A percentile compares a stretch with the other conserved stretches of the same genome.
These are phyloP conservation scores for Hybognathus amarus DNA, from an alignment of 2,797 vertebrate genomes.

Conservation along the genomic window DNA sequence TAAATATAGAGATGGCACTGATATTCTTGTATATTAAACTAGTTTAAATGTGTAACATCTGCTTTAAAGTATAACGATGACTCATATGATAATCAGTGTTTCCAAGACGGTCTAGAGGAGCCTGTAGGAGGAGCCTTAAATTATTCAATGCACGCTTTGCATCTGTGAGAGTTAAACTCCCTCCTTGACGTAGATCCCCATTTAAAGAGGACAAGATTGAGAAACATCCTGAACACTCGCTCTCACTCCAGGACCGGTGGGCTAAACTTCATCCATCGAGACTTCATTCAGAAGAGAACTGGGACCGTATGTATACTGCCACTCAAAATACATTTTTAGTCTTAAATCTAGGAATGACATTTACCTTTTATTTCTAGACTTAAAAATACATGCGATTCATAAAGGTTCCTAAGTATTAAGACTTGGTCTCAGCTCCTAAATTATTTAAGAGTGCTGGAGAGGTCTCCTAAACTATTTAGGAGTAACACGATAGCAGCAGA, in stretches of 20 bases:
- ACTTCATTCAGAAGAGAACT: background rate
- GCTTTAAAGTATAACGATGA: background rate
- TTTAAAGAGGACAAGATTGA: background rate
- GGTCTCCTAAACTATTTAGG: too few relatives aligned
- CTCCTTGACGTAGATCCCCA: too few relatives aligned
- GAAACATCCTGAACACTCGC: background rate
- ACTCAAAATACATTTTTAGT: too few relatives aligned
- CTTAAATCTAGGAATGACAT: too few relatives aligned
- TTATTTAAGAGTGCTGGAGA: too few relatives aligned
- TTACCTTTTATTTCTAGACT: too few relatives aligned
- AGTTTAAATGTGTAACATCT: background rate
- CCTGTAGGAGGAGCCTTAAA: background rate
- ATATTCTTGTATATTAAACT: background rate
- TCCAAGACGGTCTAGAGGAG: too few relatives aligned
- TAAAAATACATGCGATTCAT: too few relatives aligned
- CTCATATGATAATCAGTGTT: background rate
- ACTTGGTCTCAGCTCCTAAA: too few relatives aligned
- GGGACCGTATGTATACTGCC: too few relatives aligned
- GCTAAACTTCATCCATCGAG: background rate
- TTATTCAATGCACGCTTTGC: background rate
- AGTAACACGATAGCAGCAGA: too few relatives aligned
- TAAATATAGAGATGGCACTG: background rate
- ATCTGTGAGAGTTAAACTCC: background rate
- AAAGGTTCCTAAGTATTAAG: too few relatives aligned
- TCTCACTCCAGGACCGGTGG: background rate